Percentiles rank a stretch among this genome's conserved stretches.
phyloP scores from a whole-genome alignment of 2,888 invertebrate species.

The Liopterus haemorrhoidalis region DNA sequence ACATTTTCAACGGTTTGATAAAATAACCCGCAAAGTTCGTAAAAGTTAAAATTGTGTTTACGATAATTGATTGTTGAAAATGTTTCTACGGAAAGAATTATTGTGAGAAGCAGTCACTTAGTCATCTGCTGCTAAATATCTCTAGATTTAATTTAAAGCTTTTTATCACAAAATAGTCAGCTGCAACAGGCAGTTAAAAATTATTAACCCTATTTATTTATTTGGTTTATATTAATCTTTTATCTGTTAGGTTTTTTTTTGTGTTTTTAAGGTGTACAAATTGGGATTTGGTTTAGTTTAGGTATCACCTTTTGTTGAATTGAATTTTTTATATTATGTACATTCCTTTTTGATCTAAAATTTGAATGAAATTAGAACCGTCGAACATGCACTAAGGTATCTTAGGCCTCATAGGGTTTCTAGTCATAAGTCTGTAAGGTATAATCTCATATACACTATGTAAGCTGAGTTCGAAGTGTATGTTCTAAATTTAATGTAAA shows the following conservation, averaged over 20 bases:
- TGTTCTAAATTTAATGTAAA: conserved; percentile 20
- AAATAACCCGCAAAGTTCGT: too few species aligned
- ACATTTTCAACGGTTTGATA: too few species aligned
- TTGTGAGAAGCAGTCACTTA: conserved; percentile 18
- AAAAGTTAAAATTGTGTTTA: too few species aligned
- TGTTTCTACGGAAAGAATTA: too few species aligned
- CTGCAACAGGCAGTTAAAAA: conserved; percentile 30
- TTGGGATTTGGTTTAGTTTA: not conserved
- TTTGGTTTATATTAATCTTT: conserved; percentile 24
- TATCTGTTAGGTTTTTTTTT: conserved; percentile 19
- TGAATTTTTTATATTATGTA: conserved; percentile 1
- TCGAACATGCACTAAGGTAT: conserved; percentile 19
- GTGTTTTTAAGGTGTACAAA: conserved; percentile 10
- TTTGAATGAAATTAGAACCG: not conserved
- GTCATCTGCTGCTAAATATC: conserved; percentile 17
- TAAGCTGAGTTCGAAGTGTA: conserved; percentile 19
- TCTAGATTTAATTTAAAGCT: conserved; percentile 7
- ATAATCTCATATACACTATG: conserved; percentile 19
- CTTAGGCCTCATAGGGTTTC: conserved; percentile 38
- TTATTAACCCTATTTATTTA: conserved; percentile 30
- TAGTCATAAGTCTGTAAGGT: conserved; percentile 44
- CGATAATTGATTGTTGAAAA: too few species aligned
- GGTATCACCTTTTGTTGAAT: not conserved
- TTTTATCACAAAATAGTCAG: conserved; percentile 26
- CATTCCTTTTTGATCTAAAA: conserved; percentile 12